Evolutionary conservation across 2,113 vertebrate species (phyloP).

Genomic region (Prietella phreatophila): DNA sequence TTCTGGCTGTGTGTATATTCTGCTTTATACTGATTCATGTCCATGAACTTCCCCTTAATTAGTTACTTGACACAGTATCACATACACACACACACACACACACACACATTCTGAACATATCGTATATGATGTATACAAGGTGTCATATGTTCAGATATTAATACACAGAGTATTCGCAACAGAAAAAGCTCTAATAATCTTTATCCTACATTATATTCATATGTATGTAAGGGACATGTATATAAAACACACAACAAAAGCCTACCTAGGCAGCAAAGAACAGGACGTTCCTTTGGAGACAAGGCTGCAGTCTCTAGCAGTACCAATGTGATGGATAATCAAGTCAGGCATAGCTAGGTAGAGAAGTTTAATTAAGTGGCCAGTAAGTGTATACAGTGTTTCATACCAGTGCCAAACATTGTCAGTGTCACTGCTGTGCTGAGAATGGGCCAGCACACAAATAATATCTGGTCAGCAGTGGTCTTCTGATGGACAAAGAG

Average conservation of each 20-base stretch:
- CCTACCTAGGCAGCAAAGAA: slow-evolving; percentile 54
- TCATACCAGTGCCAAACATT: neutral
- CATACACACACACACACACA: neutral
- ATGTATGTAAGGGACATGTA: neutral
- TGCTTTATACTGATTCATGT: slow-evolving; percentile 42
- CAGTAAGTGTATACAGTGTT: neutral
- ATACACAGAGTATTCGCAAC: neutral
- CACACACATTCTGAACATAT: neutral
- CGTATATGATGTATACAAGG: neutral
- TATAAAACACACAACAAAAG: slow-evolving; percentile 15
- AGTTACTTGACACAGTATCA: neutral
- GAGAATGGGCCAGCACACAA: neutral
- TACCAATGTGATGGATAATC: neutral
- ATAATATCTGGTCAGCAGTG: neutral
- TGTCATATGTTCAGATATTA: neutral
- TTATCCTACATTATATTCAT: neutral
- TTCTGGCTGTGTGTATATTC: slow-evolving; percentile 42
- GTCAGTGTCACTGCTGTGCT: neutral
- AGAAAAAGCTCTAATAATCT: neutral
- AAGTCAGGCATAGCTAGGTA: neutral
- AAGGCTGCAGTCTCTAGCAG: neutral
- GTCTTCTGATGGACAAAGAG: neutral
- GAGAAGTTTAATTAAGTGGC: neutral
- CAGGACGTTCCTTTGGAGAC: slow-evolving; percentile 22
- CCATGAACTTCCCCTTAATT: neutral